Percentiles rank a stretch among this genome's conserved stretches.
phyloP scores from a whole-genome alignment of 2,888 invertebrate species.

The Carcina quercana region DNA sequence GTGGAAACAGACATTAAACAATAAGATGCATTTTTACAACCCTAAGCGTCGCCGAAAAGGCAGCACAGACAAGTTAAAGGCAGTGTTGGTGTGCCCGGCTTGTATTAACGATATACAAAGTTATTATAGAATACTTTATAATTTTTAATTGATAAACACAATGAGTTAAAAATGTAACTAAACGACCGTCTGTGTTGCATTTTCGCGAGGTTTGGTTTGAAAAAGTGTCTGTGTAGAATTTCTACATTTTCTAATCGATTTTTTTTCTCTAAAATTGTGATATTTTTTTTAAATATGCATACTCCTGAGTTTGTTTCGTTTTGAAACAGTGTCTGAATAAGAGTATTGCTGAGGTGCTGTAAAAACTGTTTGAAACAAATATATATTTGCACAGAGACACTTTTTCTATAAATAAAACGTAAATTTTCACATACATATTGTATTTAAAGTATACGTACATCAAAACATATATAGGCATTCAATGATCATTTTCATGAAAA shows the following conservation, averaged over 20 bases:
- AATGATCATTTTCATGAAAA: conserved; percentile 40
- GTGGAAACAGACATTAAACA: conserved; percentile 18
- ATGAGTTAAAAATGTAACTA: conserved; percentile 18
- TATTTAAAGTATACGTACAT: conserved; percentile 49
- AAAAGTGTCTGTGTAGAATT: conserved; percentile 30
- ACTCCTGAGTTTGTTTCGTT: too few species aligned
- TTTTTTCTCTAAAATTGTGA: neutral
- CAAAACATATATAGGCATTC: conserved; percentile 40
- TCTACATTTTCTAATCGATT: neutral
- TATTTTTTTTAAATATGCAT: too few species aligned
- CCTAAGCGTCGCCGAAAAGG: conserved; percentile 60
- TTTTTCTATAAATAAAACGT: conserved; percentile 2
- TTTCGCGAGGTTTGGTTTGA: conserved; percentile 46
- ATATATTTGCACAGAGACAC: too few species aligned
- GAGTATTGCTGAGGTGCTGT: too few species aligned
- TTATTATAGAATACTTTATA: conserved; percentile 15
- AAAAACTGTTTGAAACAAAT: too few species aligned
- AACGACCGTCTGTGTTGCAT: conserved; percentile 73
- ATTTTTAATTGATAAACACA: conserved; percentile 17
- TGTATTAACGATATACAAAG: conserved; percentile 19
- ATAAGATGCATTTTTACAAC: conserved; percentile 17
- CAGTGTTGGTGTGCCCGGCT: conserved; percentile 25
- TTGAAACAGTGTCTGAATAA: too few species aligned
- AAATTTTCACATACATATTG: conserved; percentile 40
- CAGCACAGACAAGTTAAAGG: conserved; percentile 63